Evolutionary conservation across 2,797 vertebrate species (phyloP).

Genomic region (Coluber constrictor): DNA sequence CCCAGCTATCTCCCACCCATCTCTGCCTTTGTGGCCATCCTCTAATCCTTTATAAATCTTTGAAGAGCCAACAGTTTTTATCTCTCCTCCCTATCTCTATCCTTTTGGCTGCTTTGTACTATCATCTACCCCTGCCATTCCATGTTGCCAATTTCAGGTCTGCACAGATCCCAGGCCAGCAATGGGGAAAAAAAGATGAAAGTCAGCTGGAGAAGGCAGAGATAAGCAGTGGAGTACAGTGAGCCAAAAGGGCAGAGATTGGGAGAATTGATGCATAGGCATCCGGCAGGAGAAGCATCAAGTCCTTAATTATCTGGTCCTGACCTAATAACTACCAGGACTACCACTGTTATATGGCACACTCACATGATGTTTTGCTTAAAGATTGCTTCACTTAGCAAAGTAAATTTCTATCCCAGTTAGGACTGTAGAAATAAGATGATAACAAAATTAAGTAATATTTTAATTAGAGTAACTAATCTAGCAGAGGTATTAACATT

Average conservation of each 20-base stretch:
- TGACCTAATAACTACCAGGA: background rate
- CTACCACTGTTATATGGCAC: background rate
- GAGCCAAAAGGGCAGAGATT: background rate
- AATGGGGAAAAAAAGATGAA: background rate
- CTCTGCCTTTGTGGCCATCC: background rate
- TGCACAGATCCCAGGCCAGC: background rate
- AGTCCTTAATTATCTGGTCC: background rate
- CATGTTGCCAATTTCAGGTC: background rate
- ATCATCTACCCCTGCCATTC: background rate
- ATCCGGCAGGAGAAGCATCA: background rate
- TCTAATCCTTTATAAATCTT: background rate
- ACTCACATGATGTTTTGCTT: background rate
- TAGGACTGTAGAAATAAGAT: background rate
- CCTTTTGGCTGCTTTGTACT: background rate
- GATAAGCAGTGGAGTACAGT: background rate
- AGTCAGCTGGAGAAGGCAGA: background rate
- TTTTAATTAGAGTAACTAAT: background rate
- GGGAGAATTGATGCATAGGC: background rate
- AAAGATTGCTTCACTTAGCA: background rate
- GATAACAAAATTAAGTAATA: background rate
- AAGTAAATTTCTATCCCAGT: background rate
- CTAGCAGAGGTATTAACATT: background rate
- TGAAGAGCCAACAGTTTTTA: background rate
- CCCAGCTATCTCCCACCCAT: background rate
- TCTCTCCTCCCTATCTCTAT: background rate